phyloP scores from a whole-genome alignment of 2,888 invertebrate species.

The Platycnemis pennipes region DNA sequence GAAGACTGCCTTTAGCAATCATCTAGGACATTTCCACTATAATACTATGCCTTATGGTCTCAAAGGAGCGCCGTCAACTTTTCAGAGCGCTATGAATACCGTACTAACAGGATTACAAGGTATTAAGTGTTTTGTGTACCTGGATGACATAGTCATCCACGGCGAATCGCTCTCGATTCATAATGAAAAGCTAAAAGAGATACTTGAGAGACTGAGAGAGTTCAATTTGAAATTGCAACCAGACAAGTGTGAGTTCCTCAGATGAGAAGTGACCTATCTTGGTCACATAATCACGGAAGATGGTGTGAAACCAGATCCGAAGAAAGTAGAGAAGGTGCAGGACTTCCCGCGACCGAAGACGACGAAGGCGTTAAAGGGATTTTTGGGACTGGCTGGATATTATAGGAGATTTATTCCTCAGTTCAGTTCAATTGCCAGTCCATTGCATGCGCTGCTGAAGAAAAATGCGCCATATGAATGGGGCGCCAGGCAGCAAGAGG shows the following conservation, averaged over 20 bases:
- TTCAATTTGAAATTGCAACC: slow-evolving; percentile 74
- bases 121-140: slow-evolving; percentile 75
- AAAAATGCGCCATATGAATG: slow-evolving; percentile 37
- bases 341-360: not conserved
- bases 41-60: slow-evolving; percentile 74
- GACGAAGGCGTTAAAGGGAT: no score
- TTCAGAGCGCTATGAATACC: slow-evolving; percentile 75
- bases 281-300: slow-evolving; percentile 61
- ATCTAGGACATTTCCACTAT: slow-evolving; percentile 73
- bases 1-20: slow-evolving; percentile 73
- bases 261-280: not conserved
- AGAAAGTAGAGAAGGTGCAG: not conserved
- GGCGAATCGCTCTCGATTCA: slow-evolving; percentile 70
- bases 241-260: slow-evolving; percentile 75
- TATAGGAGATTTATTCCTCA: slow-evolving; percentile 69
- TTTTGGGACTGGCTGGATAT: not conserved
- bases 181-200: slow-evolving; percentile 71
- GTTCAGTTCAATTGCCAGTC: slow-evolving; percentile 69
- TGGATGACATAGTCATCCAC: slow-evolving; percentile 76
- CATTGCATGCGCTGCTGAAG: slow-evolving; percentile 52
- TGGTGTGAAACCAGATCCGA: slow-evolving; percentile 73
- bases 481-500: not conserved
- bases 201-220: slow-evolving; percentile 73
- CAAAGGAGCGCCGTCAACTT: slow-evolving; percentile 75
- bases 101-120: slow-evolving; percentile 74